Percentiles rank a stretch among this genome's conserved stretches.
phyloP scores from a whole-genome alignment of 2,888 invertebrate species.

The Leucophenga montana region DNA sequence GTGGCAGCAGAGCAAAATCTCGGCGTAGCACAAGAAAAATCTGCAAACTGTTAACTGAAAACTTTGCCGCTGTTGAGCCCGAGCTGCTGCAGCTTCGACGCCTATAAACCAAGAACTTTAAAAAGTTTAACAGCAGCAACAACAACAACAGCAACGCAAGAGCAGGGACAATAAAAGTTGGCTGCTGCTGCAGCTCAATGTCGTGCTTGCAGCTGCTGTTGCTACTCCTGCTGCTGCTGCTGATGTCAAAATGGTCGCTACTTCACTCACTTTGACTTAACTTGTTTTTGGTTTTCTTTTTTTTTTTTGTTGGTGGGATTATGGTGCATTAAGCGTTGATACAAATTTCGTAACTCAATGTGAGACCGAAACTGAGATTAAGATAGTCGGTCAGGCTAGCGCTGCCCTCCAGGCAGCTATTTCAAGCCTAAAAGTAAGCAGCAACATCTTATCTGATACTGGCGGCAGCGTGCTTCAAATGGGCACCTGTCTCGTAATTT shows the following conservation, averaged over 20 bases:
- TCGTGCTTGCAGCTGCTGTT: background rate
- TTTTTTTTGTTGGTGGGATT: too few relatives aligned
- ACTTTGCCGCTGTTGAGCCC: too few relatives aligned
- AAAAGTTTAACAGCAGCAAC: slow-evolving; percentile 11
- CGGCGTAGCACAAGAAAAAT: too few relatives aligned
- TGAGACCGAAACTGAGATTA: too few relatives aligned
- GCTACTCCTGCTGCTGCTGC: too few relatives aligned
- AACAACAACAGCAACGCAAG: background rate
- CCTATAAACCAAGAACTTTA: background rate
- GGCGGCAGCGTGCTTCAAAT: background rate
- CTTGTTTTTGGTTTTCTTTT: too few relatives aligned
- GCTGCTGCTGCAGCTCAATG: background rate
- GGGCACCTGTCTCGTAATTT: slow-evolving; percentile 29
- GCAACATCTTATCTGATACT: background rate
- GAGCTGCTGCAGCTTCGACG: background rate
- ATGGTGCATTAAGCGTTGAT: too few relatives aligned
- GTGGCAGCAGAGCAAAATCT: slow-evolving; percentile 13
- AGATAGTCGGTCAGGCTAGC: too few relatives aligned
- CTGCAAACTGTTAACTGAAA: too few relatives aligned
- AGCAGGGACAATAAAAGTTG: slow-evolving; percentile 1
- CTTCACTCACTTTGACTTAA: too few relatives aligned
- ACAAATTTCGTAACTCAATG: too few relatives aligned
- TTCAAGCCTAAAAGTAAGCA: background rate
- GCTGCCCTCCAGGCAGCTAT: too few relatives aligned
- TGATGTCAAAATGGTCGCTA: background rate